Evolutionary conservation across 2,113 vertebrate genomes (phyloP).

Genomic region (Tichodroma muraria): DNA sequence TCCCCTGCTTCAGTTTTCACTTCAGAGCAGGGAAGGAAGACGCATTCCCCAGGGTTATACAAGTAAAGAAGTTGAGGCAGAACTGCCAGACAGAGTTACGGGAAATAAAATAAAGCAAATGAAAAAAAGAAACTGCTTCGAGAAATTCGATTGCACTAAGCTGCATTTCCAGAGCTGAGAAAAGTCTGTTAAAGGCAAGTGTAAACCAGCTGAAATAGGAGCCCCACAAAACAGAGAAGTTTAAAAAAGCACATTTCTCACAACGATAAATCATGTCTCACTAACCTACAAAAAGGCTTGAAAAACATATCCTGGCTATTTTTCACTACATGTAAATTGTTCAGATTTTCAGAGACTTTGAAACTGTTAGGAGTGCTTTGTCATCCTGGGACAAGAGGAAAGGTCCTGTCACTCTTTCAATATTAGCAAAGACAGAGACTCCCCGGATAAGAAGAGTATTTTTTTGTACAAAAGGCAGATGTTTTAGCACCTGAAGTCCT

Average conservation of each 20-base stretch:
- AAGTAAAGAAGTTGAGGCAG: not conserved
- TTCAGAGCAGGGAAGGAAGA: not conserved
- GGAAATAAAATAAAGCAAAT: not conserved
- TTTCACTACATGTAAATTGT: not conserved
- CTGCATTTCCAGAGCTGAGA: not conserved
- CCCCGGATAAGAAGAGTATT: not conserved
- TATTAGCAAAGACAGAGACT: not conserved
- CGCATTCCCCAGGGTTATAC: not conserved
- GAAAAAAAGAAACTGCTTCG: not conserved
- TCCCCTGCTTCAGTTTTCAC: not conserved
- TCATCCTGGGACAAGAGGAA: not conserved
- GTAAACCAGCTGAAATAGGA: not conserved
- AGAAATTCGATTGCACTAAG: not conserved
- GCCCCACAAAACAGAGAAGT: not conserved
- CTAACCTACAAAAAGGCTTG: not conserved
- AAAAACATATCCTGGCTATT: not conserved
- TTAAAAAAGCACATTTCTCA: not conserved
- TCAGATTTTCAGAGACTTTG: not conserved
- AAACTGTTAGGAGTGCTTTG: not conserved
- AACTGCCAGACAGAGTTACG: not conserved
- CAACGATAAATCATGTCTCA: not conserved
- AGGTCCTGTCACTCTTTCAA: not conserved
- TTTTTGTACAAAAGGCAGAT: not conserved
- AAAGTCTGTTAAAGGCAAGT: not conserved
- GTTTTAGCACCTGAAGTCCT: not conserved